phyloP scores from a whole-genome alignment of 2,797 vertebrate species.

The Pipistrellus kuhlii region DNA sequence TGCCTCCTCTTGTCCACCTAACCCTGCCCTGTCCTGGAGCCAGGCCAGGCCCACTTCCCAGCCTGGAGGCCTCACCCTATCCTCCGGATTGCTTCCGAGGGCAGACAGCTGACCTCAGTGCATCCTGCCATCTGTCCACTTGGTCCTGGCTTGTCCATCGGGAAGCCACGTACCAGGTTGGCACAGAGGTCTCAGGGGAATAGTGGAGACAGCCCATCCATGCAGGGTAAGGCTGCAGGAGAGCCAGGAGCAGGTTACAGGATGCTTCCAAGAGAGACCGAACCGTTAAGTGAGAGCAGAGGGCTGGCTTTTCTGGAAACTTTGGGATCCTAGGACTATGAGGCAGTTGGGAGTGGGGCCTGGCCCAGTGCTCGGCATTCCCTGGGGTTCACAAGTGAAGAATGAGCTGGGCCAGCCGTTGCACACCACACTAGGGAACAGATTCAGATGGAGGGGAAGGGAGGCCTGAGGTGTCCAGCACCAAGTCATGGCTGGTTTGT shows the following conservation, averaged over 20 bases:
- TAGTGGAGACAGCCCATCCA: neutral
- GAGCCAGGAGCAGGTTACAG: neutral
- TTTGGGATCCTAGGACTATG: neutral
- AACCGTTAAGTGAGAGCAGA: neutral
- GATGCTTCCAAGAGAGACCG: neutral
- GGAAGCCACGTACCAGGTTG: neutral
- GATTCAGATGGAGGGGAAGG: neutral
- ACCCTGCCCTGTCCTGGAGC: neutral
- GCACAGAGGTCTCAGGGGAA: no score
- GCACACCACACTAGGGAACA: no score
- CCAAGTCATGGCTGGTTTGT: neutral
- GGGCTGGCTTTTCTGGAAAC: neutral
- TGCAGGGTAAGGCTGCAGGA: neutral
- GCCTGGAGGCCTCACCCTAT: neutral
- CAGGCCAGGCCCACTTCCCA: neutral
- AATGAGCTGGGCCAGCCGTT: neutral
- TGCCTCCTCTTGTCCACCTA: fast-evolving
- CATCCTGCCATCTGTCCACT: neutral
- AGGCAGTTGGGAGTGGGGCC: neutral
- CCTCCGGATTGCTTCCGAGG: neutral
- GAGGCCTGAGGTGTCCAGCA: neutral
- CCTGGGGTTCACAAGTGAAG: neutral
- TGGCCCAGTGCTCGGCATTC: neutral
- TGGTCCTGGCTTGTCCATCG: neutral
- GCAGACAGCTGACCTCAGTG: neutral